Base-by-base conservation (phyloP, 2,113 vertebrate genomes). In the Condylura cristata region DNA sequence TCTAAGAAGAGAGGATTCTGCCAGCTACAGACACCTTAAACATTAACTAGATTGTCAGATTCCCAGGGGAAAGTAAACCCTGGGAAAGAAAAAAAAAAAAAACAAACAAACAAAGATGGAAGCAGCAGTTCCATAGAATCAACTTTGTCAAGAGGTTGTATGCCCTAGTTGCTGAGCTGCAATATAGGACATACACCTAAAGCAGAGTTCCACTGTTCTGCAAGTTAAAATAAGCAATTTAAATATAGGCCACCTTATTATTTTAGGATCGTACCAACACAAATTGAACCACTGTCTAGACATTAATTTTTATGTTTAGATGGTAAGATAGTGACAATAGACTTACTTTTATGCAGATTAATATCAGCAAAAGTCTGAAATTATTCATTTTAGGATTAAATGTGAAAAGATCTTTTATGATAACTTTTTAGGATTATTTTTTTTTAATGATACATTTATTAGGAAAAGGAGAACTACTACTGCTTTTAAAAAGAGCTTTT, bases 381-480 rank as follows among this genome's bases (percentile, higher is more conserved):
- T 63, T 65, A 16, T 61, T 92, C 3, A 76, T 58, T 94, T 93
- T 90, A 30, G 74, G 16, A 41, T 63, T 68, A 79, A 87, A 51
- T 32, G 22, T 39, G 18, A 51, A 74, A 72, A 10, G 5, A 46
- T 63, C 20, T 63, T 68, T 17, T 48, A 72, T 2, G 32, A 63
- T 34, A 44, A 63, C 17, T 56, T 53, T 53, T 53, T 48, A 72
- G 3, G 32, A 53, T n/a, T 34, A 71, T 22, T 53, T 53, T 53
- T 56, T 56, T 56, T 22, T 22, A 16, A 56, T 56, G 48, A 51
- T 16, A 51, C 14, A 17, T 7, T 48, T 48, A 56, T 56, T 56
- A 56, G 53, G 7, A 56, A 24, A 51, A 56, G 20, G 53, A 56
- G 53, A 56, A 22, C 20, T 22, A 20, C 53, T 56, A 20, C 53